Percentiles rank a stretch among this genome's conserved stretches.
phyloP scores from a whole-genome alignment of 1,140 invertebrate genomes.

The Orussus abietinus region DNA sequence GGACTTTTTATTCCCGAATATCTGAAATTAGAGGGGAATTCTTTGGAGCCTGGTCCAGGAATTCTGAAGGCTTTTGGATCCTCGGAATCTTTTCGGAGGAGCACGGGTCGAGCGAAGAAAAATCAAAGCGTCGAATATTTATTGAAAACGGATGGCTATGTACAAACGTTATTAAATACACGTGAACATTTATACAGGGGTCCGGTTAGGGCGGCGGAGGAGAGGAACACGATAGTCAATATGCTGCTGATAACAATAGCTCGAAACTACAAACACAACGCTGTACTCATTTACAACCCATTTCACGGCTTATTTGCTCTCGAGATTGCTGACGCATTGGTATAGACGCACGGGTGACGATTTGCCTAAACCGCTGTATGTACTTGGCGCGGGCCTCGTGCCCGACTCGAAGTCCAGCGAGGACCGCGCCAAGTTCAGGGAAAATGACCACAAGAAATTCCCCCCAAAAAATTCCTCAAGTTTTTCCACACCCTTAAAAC shows the following conservation, averaged over 20 bases:
- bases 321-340: conserved; percentile 20
- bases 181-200: conserved; percentile 38
- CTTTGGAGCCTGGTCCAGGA: too few relatives aligned
- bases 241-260: conserved; percentile 37
- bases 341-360: conserved; percentile 2
- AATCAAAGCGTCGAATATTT: conserved; percentile 40
- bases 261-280: conserved; percentile 20
- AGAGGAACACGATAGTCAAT: conserved; percentile 32
- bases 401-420: too few relatives aligned
- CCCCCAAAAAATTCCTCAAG: too few relatives aligned
- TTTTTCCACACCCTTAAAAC: too few relatives aligned
- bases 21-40: too few relatives aligned
- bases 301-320: conserved; percentile 31
- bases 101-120: too few relatives aligned
- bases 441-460: too few relatives aligned
- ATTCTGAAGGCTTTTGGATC: too few relatives aligned
- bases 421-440: too few relatives aligned
- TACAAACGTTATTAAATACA: conserved; percentile 44
- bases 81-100: too few relatives aligned
- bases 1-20: too few relatives aligned
- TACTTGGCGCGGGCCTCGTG: too few relatives aligned
- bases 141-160: conserved; percentile 41
- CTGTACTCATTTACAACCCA: conserved; percentile 33
- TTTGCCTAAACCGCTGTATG: conserved; percentile 1
- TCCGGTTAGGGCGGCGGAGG: conserved; percentile 21